Base-by-base conservation (phyloP, 2,797 vertebrate species). In the Rhabdophis nuchalis region DNA sequence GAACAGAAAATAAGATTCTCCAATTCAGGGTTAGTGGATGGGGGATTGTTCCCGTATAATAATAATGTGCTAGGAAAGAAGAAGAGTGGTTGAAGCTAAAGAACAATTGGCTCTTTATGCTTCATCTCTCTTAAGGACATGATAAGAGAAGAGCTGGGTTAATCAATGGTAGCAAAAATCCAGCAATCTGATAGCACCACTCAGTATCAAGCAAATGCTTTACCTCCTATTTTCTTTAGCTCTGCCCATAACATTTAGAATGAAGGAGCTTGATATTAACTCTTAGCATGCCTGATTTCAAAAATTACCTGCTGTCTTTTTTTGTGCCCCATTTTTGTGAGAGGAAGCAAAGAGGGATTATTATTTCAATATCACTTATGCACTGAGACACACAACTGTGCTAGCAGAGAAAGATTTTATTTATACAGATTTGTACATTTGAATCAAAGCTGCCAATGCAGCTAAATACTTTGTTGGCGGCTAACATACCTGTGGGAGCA, bases 401-500 rank as follows among this genome's bases (percentile, higher is more conserved):
- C 50, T 41, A 13, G 50, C 50, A 50, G 29, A 54, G 4, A 52
- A 77, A 52, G 46, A 6, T 25, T 27, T 85, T 64, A 23, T 23
- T 36, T 32, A n/a, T 1, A 32, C 25, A 58, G n/a, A 16, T 90
- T n/a, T 58, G 46, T 20, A 1, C 3, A 89, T 12, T 20, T 41
- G 56, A 1, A 53, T 25, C 11, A 52, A n/a, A 41, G 10, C 7
- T 32, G n/a, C 27, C 92, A 36, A 56, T 8, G 16, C 29, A 77
- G 92, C 25, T 32, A 90, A 87, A 64, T 91, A 64, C 46, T 6
- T 36, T 27, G 60, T 46, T 88, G 92, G 90, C 23, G 29, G 77
- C n/a, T 0, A 36, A 20, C 96, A 95, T 92, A 98, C 97, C 97
- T 91, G 94, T 60, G 8, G 92, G 96, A 27, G 96, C 96, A 93